Evolutionary conservation across 2,113 vertebrate genomes (phyloP).

Genomic region (Gavia stellata): DNA sequence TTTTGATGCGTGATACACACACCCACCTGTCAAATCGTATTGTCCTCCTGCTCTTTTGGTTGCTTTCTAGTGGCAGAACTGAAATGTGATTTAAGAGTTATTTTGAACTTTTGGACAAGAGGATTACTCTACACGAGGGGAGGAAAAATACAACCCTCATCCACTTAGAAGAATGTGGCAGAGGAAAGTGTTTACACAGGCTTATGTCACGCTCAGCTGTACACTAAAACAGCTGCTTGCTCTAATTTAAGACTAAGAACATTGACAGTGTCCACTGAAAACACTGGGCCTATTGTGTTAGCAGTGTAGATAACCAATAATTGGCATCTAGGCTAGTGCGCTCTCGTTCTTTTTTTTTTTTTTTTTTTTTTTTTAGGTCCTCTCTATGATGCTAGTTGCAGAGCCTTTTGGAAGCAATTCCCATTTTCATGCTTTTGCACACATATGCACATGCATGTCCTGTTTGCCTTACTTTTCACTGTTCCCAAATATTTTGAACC

Average conservation of each 20-base stretch:
- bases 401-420: background rate
- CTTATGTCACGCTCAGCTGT: slow-evolving; percentile 63
- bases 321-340: background rate
- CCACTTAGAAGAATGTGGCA: slow-evolving; percentile 28
- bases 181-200: slow-evolving; percentile 24
- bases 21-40: background rate
- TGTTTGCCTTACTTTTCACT: background rate
- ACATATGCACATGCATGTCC: accelerated
- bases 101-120: background rate
- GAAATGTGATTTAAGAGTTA: background rate
- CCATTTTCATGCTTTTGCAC: background rate
- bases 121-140: background rate
- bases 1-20: background rate
- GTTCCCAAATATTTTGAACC: background rate
- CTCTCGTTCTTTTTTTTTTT: background rate
- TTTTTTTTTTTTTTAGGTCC: background rate
- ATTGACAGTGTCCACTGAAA: slow-evolving; percentile 3
- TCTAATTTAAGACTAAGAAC: slow-evolving; percentile 53
- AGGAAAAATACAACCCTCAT: background rate
- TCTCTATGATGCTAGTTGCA: background rate
- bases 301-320: background rate
- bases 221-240: slow-evolving; percentile 58
- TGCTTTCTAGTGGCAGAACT: background rate
- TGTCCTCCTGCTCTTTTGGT: background rate
- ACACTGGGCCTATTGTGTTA: slow-evolving; percentile 45